Base-by-base conservation (phyloP, 2,888 invertebrate species). In the Sthenelais limicola region DNA sequence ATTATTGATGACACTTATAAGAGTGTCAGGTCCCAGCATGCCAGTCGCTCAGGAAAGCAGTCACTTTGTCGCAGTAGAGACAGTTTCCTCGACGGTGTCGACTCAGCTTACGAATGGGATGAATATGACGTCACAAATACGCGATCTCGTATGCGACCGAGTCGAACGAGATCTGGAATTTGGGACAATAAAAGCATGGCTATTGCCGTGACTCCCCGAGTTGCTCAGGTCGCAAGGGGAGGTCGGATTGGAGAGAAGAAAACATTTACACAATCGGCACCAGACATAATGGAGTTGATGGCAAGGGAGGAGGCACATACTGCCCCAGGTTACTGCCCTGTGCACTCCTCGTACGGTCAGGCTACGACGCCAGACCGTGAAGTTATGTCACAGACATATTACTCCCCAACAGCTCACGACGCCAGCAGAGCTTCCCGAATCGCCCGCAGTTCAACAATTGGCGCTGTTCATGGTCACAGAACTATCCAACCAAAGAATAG, bases 191-290 rank as follows among this genome's bases (percentile, higher is more conserved):
- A 70, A 43, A 51, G 38, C 54, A 48, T 48, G 7, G 47, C 48
- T 43, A 43, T 43, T 26, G 51, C 70, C 24, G 30, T 38, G 62
- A 35, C 62, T n/a, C n/a, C 62, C 24, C 62, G 62, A 26, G 62
- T 54, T 9, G 54, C 35, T 5, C 47, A 32, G 54, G 26, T 54
- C 7, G 18, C 15, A 28, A 52, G 49, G 15, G 15, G 32, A 4
- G 35, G 5, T 4, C 54, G 38, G 24, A 21, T 35, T 15, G 38
- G 43, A 28, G 38, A 33, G 30, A 43, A 47, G 28, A 70, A 54
- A 52, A 15, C 51, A n/a, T 51, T 70, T 38, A 70, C 70, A 2
- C 52, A 52, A 56, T 70, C 70, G 28, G 70, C 70, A 32, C 70
- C 70, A n/a, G 70, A 70, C 70, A 32, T 70, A 12, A 24, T 68